Conservation (phyloP, 2,797 vertebrate genomes). For the Decapterus maruadsi region DNA sequence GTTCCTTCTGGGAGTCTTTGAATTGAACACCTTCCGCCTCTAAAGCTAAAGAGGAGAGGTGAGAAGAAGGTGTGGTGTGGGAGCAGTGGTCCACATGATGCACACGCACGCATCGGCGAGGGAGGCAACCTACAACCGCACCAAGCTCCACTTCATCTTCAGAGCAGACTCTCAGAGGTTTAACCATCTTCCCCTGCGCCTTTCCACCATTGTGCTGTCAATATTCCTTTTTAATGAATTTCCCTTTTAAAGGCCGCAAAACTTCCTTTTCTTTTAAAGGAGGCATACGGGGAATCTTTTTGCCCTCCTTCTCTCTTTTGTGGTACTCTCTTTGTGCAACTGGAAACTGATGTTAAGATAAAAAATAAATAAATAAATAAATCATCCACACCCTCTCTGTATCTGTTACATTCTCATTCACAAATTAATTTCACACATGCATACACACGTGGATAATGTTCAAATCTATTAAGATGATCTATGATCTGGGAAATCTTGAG, state of each 20-base stretch:
- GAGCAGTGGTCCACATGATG: conserved; percentile 39
- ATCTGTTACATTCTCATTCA: conserved; percentile 6
- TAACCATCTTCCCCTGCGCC: not conserved
- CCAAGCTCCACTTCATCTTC: conserved; percentile 39
- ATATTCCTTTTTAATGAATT: not conserved
- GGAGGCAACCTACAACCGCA: conserved; percentile 24
- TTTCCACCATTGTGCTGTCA: conserved; percentile 17
- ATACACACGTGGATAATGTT: conserved; percentile 19
- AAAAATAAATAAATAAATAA: not conserved
- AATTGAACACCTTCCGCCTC: conserved; percentile 13
- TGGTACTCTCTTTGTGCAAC: not conserved
- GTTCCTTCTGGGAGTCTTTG: conserved; percentile 38
- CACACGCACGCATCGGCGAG: conserved; percentile 17
- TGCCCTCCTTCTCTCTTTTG: conserved; percentile 16
- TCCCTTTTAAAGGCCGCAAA: conserved; percentile 26
- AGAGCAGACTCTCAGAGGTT: conserved; percentile 33
- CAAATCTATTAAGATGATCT: conserved; percentile 26
- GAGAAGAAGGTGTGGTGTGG: conserved; percentile 42
- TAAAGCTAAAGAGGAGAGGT: conserved; percentile 34
- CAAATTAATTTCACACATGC: conserved; percentile 35
- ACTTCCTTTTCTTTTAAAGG: conserved; percentile 8
- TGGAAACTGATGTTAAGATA: conserved; percentile 1
- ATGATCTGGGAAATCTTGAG: conserved; percentile 36
- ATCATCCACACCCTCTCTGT: not conserved
- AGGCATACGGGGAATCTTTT: conserved; percentile 8